phyloP scores from a whole-genome alignment of 2,797 vertebrate genomes.

The Mormyrops attenuatus region DNA sequence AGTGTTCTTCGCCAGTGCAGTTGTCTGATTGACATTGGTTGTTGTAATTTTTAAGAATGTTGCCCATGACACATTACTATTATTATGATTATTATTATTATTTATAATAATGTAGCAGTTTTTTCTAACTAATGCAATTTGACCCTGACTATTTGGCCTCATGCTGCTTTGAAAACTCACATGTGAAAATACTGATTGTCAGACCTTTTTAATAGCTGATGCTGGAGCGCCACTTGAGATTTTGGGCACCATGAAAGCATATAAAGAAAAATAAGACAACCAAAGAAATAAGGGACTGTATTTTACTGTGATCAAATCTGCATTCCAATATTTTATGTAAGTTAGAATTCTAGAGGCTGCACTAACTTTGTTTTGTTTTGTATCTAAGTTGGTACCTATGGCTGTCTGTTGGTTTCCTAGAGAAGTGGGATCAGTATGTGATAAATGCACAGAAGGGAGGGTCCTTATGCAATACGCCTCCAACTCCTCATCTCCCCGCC shows the following conservation, averaged over 20 bases:
- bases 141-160: neutral
- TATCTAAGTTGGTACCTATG: slow-evolving; percentile 71
- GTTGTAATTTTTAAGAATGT: neutral
- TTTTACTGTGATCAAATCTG: neutral
- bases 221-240: neutral
- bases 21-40: neutral
- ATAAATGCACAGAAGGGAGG: slow-evolving; percentile 82
- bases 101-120: neutral
- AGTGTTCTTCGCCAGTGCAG: neutral
- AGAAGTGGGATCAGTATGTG: slow-evolving; percentile 98
- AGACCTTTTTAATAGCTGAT: neutral
- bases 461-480: slow-evolving; percentile 87
- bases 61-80: neutral
- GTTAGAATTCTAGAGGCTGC: neutral
- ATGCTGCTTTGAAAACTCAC: neutral
- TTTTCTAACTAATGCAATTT: neutral
- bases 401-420: slow-evolving; percentile 92
- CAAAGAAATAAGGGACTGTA: neutral
- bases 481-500: slow-evolving; percentile 89
- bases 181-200: neutral
- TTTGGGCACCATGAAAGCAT: neutral
- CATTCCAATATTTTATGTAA: neutral
- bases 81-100: neutral
- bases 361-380: slow-evolving; percentile 28
- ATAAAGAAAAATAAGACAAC: neutral